phyloP scores from a whole-genome alignment of 2,113 vertebrate species.

The Toxostoma redivivum region DNA sequence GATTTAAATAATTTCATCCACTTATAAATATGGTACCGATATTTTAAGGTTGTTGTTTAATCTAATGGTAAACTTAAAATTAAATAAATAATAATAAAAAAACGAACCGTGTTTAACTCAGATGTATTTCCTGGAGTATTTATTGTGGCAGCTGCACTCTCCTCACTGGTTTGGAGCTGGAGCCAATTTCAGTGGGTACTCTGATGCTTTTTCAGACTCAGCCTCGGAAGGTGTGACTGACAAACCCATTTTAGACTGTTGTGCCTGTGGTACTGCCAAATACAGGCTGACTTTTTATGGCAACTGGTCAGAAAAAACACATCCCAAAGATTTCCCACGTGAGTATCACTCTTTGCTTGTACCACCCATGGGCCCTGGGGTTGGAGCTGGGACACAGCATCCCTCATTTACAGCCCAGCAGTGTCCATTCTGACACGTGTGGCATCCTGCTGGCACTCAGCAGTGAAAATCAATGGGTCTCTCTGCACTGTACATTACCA shows the following conservation, averaged over 20 bases:
- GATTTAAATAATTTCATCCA: neutral
- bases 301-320: conserved; percentile 96
- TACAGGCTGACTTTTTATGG: conserved; percentile 95
- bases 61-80: neutral
- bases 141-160: neutral
- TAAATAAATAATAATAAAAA: neutral
- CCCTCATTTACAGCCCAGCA: neutral
- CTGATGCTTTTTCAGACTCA: conserved; percentile 72
- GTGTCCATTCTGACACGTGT: neutral
- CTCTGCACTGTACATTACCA: neutral
- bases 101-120: neutral
- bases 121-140: neutral
- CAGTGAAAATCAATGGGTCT: neutral
- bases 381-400: neutral
- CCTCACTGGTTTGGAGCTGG: neutral
- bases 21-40: neutral
- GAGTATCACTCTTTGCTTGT: conserved; percentile 57
- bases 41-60: neutral
- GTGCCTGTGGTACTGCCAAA: conserved; percentile 95
- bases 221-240: conserved; percentile 77
- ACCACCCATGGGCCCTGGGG: too few relatives aligned
- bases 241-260: conserved; percentile 84
- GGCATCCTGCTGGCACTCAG: neutral
- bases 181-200: neutral
- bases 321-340: conserved; percentile 97